Evolutionary conservation across 2,888 invertebrate genomes (phyloP), one percentile per base, ranked within the genome.

Genomic region (Drosophila pseudotakahashii): DNA sequence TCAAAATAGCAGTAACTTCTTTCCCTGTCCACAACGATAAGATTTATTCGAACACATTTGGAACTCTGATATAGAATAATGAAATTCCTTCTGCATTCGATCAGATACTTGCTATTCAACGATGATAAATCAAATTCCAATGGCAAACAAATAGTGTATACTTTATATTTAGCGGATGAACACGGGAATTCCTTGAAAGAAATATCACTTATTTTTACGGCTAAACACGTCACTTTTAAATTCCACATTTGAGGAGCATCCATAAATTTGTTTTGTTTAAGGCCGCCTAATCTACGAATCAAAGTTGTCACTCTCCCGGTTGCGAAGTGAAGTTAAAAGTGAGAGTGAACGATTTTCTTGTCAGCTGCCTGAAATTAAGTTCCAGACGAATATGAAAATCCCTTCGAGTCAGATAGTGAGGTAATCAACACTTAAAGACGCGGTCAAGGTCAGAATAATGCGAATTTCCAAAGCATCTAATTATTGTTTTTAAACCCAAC

Each of bases 261-360:
- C 45, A 58, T 68, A 68, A 68, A 68, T 68, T 58, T 67, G 52
- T 70, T 19, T 34, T 32, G 32, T 9, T 41, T 59, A 13, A 34
- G 48, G 6, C 47, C 11, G 39, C 19, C 47, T 58, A 76, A 45
- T 53, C 60, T 23, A 19, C 51, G 48, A 52, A 44, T 81, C 53
- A 23, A 45, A 41, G 30, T 16, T 84, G 85, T 79, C 81, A 73
- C 13, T 70, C 14, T n/a, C 32, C 45, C 39, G 16, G 32, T 26
- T 47, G 16, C 19, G 2, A 52, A 60, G 51, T 82, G 75, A 85
- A 72, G 76, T 73, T 51, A 74, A 83, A 83, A 86, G 81, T 86
- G 86, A 83, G 81, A 85, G 79, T 81, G 55, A 52, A 55, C 36
- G 83, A 79, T 86, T 83, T 82, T 55, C 48, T 39, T 79, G 86